Conservation (phyloP, 1,140 invertebrate genomes). For the Gonatopus flavifemur region DNA sequence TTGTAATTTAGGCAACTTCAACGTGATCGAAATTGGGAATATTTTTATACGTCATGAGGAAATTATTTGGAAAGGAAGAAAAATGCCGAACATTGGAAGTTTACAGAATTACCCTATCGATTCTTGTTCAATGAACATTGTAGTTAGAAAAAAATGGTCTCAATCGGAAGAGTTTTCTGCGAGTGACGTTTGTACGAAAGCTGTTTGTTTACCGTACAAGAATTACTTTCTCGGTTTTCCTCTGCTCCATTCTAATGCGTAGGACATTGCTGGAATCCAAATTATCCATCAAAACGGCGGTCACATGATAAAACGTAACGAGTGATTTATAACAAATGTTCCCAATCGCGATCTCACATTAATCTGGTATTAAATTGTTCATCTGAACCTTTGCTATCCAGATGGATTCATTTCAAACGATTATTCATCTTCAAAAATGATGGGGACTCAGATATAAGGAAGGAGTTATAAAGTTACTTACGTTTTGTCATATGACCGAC, state of each 20-base stretch:
- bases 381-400: too few relatives aligned
- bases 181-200: slow-evolving; percentile 7
- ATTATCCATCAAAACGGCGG: too few relatives aligned
- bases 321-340: too few relatives aligned
- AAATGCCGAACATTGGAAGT: neutral
- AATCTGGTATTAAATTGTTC: too few relatives aligned
- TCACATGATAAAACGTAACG: too few relatives aligned
- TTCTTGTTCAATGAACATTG: slow-evolving; percentile 1
- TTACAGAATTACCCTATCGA: slow-evolving; percentile 9
- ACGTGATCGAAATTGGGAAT: slow-evolving; percentile 1
- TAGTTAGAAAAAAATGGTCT: slow-evolving; percentile 13
- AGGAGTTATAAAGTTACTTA: too few relatives aligned
- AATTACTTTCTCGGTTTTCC: slow-evolving; percentile 6
- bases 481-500: too few relatives aligned
- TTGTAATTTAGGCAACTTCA: neutral
- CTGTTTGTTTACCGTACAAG: slow-evolving; percentile 10
- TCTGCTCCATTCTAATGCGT: slow-evolving; percentile 5
- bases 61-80: neutral
- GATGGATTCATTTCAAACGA: too few relatives aligned
- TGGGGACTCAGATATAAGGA: too few relatives aligned
- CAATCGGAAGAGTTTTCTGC: neutral
- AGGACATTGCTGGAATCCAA: too few relatives aligned
- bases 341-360: too few relatives aligned
- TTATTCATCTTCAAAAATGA: too few relatives aligned
- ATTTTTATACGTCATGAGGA: neutral